A percentile compares a stretch with the other conserved stretches of the same genome.
These are phyloP conservation scores for Pleuronectes platessa DNA, from an alignment of 2,113 vertebrate species.

Conservation along the genomic window DNA sequence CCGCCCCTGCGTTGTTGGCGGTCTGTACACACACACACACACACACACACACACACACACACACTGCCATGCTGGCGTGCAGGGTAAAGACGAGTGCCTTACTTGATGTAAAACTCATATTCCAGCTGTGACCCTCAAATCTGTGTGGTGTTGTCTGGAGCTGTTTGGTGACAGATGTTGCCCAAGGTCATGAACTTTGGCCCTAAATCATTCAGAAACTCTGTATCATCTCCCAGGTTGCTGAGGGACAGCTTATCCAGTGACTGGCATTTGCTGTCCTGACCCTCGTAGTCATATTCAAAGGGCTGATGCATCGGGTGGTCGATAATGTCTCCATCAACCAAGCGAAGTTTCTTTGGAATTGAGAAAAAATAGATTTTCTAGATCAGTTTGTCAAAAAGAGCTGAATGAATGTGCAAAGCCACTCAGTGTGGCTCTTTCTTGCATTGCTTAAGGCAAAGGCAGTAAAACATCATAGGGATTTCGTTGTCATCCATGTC, in stretches of 20 bases:
- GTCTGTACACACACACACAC: too few relatives aligned
- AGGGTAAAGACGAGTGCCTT: too few relatives aligned
- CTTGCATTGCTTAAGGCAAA: background rate
- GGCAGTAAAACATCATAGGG: background rate
- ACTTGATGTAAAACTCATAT: too few relatives aligned
- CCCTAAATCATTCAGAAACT: slow-evolving; percentile 76
- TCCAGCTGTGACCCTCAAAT: slow-evolving; percentile 32
- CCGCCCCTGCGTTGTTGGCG: too few relatives aligned
- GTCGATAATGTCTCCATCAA: background rate
- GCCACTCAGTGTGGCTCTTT: background rate
- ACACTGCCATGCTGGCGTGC: too few relatives aligned
- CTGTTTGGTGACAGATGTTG: slow-evolving; percentile 50
- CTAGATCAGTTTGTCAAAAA: background rate
- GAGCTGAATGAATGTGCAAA: background rate
- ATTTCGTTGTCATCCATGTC: too few relatives aligned
- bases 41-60: too few relatives aligned
- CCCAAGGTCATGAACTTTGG: slow-evolving; percentile 73
- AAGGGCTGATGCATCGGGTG: slow-evolving; percentile 34
- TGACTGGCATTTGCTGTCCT: slow-evolving; percentile 51
- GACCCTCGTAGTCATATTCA: slow-evolving; percentile 79
- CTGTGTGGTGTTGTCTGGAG: slow-evolving; percentile 35
- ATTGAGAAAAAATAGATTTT: slow-evolving; percentile 5
- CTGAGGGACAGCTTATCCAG: slow-evolving; percentile 64
- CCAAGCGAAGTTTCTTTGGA: slow-evolving; percentile 68
- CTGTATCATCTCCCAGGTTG: slow-evolving; percentile 43